These are phyloP conservation scores for Zaprionus kolodkinae DNA, from an alignment of 1,140 invertebrate species.

Conservation along the genomic window DNA sequence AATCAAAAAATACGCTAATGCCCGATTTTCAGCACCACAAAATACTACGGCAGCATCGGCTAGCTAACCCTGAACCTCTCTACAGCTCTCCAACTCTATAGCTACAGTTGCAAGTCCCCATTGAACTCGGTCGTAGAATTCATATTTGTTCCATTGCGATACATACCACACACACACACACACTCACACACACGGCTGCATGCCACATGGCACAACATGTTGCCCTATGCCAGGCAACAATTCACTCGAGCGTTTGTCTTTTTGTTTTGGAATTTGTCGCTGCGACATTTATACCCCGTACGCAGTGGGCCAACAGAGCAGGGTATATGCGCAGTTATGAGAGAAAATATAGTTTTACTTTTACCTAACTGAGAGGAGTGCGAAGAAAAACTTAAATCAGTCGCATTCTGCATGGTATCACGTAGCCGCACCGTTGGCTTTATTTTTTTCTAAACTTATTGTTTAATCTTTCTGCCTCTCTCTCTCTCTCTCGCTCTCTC, in stretches of 20 bases:
- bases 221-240: slow-evolving; percentile 5
- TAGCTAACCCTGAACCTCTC: not conserved
- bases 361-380: too few species aligned
- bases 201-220: slow-evolving; percentile 26
- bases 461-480: not conserved
- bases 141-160: slow-evolving; percentile 61
- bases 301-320: not conserved
- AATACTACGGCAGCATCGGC: slow-evolving; percentile 41
- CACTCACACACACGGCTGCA: not conserved
- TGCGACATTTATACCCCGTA: not conserved
- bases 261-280: not conserved
- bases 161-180: slow-evolving; percentile 12
- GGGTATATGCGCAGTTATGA: not conserved
- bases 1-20: slow-evolving; percentile 69
- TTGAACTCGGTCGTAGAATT: slow-evolving; percentile 29
- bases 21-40: slow-evolving; percentile 66
- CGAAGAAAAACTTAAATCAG: not conserved
- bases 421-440: not conserved
- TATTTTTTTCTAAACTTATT: slow-evolving; percentile 12
- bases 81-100: not conserved
- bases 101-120: slow-evolving; percentile 9
- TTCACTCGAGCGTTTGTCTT: not conserved
- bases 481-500: slow-evolving; percentile 10
- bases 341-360: too few species aligned
- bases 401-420: not conserved